Evolutionary conservation across 2,888 invertebrate genomes (phyloP), one percentile per base, ranked within the genome.

Genomic region (Lymantria monacha): DNA sequence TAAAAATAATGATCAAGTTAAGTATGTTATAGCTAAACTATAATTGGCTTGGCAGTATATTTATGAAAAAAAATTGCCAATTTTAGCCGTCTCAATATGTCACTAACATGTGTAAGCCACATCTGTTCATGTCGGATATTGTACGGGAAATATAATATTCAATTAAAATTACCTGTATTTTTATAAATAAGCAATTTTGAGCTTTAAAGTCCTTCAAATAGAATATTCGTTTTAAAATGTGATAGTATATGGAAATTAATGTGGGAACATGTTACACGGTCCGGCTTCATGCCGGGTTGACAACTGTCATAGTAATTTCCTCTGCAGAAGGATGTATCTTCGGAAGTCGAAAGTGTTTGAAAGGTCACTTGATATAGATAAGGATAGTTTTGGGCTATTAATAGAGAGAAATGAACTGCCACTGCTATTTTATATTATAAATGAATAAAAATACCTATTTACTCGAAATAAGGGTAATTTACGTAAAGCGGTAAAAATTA

Each of bases 261-360:
- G 41, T 55, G 53, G 60, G 49, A 60, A 50, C 55, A 46, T 58
- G 56, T 53, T 57, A 53, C 44, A 47, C 52, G 50, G 61, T 56
- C 48, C 55, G 11, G 53, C 48, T 51, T 47, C 46, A 46, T 41
- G 52, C 48, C 48, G 46, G 43, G 54, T 8, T 66, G 65, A 63
- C 68, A 66, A 55, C 66, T 70, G 72, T 77, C 78, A 72, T 73
- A 71, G 55, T 46, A 56, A 61, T 59, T 63, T 71, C 73, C 66
- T 63, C 49, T 64, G 48, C 42, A 36, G 45, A 61, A 57, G 61
- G 60, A 63, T 59, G 52, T 70, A 64, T 64, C 56, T 64, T 66
- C 66, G 66, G 64, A 57, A 60, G 63, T 67, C 62, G 55, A 15
- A 41, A 15, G 15, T 41, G 8, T 40, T 13, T 40, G n/a, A n/a